phyloP scores from a whole-genome alignment of 2,797 vertebrate species.

The Lepus townsendii region DNA sequence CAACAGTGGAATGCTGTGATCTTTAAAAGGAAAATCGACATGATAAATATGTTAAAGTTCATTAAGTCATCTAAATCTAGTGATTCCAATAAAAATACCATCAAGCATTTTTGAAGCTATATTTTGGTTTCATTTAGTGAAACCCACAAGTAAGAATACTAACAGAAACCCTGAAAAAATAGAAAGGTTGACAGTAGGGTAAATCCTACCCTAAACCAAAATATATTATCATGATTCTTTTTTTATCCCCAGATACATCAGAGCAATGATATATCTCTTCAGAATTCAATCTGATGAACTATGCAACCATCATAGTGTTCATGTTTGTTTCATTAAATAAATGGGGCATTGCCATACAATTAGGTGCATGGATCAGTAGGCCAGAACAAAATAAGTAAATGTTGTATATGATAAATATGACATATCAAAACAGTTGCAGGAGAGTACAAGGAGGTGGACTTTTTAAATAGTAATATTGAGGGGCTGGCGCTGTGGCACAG shows the following conservation, averaged over 20 bases:
- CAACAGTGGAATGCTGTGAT: not conserved
- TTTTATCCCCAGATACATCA: too few relatives aligned
- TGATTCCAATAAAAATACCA: not conserved
- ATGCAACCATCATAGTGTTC: too few relatives aligned
- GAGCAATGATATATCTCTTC: too few relatives aligned
- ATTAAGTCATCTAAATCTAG: not conserved
- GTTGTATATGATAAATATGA: not conserved
- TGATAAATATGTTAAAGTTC: not conserved
- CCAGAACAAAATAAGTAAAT: not conserved
- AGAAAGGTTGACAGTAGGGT: not conserved
- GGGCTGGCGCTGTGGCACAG: too few relatives aligned
- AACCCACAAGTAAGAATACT: not conserved
- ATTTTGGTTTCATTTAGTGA: not conserved
- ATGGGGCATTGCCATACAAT: not conserved
- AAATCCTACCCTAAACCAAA: not conserved
- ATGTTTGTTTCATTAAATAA: not conserved
- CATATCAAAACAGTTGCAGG: not conserved
- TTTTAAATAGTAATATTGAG: not conserved
- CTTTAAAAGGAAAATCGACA: not conserved
- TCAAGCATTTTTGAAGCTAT: not conserved
- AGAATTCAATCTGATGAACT: too few relatives aligned
- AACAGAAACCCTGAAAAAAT: not conserved
- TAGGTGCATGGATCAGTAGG: not conserved
- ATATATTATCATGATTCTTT: not conserved
- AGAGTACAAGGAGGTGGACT: not conserved